Percentiles rank a stretch among this genome's conserved stretches.
phyloP scores from a whole-genome alignment of 2,797 vertebrate species.

The Malacoctenus gilli region DNA sequence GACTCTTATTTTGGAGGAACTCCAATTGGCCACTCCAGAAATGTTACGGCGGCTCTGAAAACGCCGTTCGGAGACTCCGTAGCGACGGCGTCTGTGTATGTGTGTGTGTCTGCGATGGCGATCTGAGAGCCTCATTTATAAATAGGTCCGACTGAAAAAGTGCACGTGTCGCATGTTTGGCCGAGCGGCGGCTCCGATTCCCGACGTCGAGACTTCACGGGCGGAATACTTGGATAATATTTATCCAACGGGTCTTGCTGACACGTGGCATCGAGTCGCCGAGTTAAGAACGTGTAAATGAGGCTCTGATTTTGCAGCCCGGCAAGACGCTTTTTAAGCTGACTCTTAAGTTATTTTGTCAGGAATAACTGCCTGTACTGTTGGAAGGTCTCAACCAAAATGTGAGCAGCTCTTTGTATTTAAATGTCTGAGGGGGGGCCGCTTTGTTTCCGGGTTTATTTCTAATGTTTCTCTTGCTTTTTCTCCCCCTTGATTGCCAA shows the following conservation, averaged over 20 bases:
- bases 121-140: slow-evolving; percentile 32
- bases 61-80: slow-evolving; percentile 23
- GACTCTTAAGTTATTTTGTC: slow-evolving; percentile 54
- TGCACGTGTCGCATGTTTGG: slow-evolving; percentile 7
- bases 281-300: slow-evolving; percentile 8
- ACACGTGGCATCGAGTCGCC: background rate
- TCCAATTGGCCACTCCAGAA: slow-evolving; percentile 48
- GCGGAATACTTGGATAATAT: slow-evolving; percentile 33
- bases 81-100: no score
- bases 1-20: slow-evolving; percentile 35
- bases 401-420: slow-evolving; percentile 58
- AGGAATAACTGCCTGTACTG: slow-evolving; percentile 18
- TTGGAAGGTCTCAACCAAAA: slow-evolving; percentile 43
- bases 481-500: slow-evolving; percentile 67
- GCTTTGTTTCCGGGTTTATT: slow-evolving; percentile 33
- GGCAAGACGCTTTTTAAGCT: background rate
- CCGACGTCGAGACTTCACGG: background rate
- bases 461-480: slow-evolving; percentile 33
- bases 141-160: slow-evolving; percentile 10
- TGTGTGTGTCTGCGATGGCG: slow-evolving; percentile 30
- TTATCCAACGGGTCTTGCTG: slow-evolving; percentile 5
- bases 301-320: slow-evolving; percentile 16
- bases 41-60: slow-evolving; percentile 33
- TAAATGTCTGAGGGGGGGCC: slow-evolving; percentile 23
- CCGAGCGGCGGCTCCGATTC: slow-evolving; percentile 11